These are phyloP conservation scores for Schizopygopsis malacanthus DNA, from an alignment of 2,797 vertebrate genomes.

Conservation along the genomic window DNA sequence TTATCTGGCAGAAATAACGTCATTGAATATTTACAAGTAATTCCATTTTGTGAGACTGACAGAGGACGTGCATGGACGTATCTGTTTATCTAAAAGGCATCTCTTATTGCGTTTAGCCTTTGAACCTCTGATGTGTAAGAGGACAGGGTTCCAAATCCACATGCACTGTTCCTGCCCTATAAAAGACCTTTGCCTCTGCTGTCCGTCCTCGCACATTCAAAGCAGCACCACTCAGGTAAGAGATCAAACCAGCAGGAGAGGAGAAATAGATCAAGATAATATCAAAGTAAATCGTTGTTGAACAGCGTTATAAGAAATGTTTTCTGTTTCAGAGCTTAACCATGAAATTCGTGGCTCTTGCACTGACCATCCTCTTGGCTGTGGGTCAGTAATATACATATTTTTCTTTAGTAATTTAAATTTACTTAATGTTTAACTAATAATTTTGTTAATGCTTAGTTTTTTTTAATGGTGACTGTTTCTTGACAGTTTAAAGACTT, in stretches of 20 bases:
- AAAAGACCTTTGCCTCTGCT: slow-evolving; percentile 40
- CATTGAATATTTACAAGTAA: neutral
- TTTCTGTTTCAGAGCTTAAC: slow-evolving; percentile 53
- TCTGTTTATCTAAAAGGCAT: slow-evolving; percentile 37
- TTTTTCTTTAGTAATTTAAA: neutral
- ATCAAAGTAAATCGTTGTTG: neutral
- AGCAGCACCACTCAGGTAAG: slow-evolving; percentile 66
- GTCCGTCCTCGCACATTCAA: slow-evolving; percentile 50
- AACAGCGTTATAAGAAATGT: neutral
- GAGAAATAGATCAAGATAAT: neutral
- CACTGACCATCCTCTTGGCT: slow-evolving; percentile 80
- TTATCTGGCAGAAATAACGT: neutral
- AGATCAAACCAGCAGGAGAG: slow-evolving; percentile 17
- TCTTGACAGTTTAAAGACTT: neutral
- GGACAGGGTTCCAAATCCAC: slow-evolving; percentile 65
- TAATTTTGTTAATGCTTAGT: slow-evolving; percentile 1
- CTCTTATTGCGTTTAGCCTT: slow-evolving; percentile 48
- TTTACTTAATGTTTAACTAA: neutral
- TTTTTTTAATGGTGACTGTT: neutral
- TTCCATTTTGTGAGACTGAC: neutral
- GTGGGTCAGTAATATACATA: slow-evolving; percentile 74
- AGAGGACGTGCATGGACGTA: neutral
- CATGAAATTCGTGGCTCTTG: slow-evolving; percentile 80
- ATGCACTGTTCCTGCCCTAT: slow-evolving; percentile 38
- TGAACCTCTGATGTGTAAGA: slow-evolving; percentile 62